Percentiles rank a stretch among this genome's conserved stretches.
These are phyloP conservation scores for Cydia splendana DNA, from an alignment of 1,140 invertebrate species.

Conservation along the genomic window DNA sequence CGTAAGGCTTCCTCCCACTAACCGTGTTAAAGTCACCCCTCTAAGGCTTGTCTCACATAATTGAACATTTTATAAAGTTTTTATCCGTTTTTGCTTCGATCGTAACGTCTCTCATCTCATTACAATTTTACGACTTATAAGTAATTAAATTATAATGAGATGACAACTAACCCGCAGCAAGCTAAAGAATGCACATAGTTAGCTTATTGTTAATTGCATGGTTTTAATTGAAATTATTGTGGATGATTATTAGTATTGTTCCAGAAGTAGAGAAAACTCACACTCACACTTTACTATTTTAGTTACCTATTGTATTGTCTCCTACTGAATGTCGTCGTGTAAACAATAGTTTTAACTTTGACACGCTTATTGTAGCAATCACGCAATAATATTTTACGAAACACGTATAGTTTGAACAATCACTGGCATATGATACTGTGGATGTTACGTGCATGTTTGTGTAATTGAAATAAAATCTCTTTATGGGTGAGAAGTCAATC, in stretches of 20 bases:
- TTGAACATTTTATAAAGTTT: neutral
- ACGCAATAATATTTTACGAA: neutral
- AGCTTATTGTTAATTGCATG: neutral
- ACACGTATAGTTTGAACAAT: neutral
- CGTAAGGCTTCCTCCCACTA: constrained; percentile 46
- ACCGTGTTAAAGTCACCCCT: constrained; percentile 40
- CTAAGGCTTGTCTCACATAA: constrained; percentile 31
- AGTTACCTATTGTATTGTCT: no score
- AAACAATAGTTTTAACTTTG: neutral
- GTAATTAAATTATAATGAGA: neutral
- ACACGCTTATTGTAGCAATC: neutral
- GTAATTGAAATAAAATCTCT: neutral
- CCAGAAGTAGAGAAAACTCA: neutral
- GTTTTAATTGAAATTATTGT: neutral
- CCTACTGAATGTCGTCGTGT: neutral
- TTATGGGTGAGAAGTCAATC: no score
- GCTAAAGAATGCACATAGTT: neutral
- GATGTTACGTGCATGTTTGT: neutral
- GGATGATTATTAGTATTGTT: no score
- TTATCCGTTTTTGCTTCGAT: neutral
- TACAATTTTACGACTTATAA: neutral
- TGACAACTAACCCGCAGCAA: neutral
- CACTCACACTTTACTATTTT: neutral
- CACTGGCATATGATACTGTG: neutral
- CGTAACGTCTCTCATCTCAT: neutral